phyloP scores from a whole-genome alignment of 2,888 invertebrate genomes.

The Nezara viridula region DNA sequence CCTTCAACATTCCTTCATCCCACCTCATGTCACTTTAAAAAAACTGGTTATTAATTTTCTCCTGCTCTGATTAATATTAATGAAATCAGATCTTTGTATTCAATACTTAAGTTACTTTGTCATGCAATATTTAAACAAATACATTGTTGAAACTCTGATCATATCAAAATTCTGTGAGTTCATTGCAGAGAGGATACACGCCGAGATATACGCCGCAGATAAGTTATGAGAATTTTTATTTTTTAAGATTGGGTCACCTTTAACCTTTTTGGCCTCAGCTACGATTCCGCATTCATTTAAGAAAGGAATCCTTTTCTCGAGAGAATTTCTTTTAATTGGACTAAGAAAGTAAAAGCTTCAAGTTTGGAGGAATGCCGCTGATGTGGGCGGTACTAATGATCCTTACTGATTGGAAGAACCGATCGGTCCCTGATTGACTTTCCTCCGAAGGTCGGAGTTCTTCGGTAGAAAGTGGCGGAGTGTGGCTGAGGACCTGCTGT shows the following conservation, averaged over 20 bases:
- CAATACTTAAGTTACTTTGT: neutral
- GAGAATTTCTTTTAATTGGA: neutral
- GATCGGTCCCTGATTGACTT: conserved; percentile 13
- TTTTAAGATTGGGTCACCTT: neutral
- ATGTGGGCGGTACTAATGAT: conserved; percentile 2
- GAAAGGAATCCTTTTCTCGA: neutral
- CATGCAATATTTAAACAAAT: neutral
- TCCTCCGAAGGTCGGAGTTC: conserved; percentile 33
- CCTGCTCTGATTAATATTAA: neutral
- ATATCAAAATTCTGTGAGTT: neutral
- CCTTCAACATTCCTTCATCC: neutral
- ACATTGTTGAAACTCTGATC: neutral
- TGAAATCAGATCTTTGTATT: neutral
- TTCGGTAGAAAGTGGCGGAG: neutral
- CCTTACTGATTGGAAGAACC: conserved; percentile 12
- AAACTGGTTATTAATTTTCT: neutral
- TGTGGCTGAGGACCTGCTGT: neutral
- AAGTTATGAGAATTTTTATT: neutral
- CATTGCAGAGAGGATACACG: neutral
- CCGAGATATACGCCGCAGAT: neutral
- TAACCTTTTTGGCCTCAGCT: neutral
- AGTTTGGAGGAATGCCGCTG: neutral
- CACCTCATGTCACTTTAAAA: neutral
- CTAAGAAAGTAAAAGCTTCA: neutral
- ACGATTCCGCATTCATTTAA: neutral